Percentiles rank a stretch among this genome's conserved stretches.
Conservation (phyloP, 1,140 invertebrate genomes). For the Euborellia annulipes region DNA sequence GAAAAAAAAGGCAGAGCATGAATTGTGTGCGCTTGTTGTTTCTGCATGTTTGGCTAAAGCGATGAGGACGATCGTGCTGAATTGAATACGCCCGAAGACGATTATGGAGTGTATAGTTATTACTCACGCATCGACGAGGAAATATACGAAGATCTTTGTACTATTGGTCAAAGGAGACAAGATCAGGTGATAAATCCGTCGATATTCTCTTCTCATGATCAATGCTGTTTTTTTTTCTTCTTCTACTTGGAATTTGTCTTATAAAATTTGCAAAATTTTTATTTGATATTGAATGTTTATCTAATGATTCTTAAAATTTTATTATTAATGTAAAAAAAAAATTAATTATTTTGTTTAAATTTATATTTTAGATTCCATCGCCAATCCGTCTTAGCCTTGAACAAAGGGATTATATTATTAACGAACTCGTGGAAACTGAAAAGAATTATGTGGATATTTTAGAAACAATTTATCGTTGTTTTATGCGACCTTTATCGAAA, state of each 20-base stretch:
- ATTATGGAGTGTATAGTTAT: constrained; percentile 38
- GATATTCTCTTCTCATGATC: too few species aligned
- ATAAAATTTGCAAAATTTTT: too few species aligned
- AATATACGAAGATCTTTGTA: constrained; percentile 67
- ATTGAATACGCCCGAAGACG: constrained; percentile 29
- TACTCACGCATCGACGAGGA: constrained; percentile 57
- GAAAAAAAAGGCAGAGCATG: constrained; percentile 28
- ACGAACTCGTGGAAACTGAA: constrained; percentile 92
- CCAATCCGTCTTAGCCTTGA: constrained; percentile 34
- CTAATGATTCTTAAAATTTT: too few species aligned
- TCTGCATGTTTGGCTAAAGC: constrained; percentile 16
- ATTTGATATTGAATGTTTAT: too few species aligned
- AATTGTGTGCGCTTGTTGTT: constrained; percentile 11
- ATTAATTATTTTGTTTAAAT: constrained; percentile 9
- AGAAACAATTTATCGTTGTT: constrained; percentile 68
- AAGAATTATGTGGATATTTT: constrained; percentile 92
- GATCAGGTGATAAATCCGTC: constrained; percentile 8
- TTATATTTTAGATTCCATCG: constrained; percentile 31
- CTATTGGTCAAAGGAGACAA: constrained; percentile 25
- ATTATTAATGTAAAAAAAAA: too few species aligned
- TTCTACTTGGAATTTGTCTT: too few species aligned
- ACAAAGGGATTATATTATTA: constrained; percentile 89
- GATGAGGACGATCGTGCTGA: constrained; percentile 19
- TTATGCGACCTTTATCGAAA: constrained; percentile 57
- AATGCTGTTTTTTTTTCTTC: too few species aligned